Base-by-base conservation (phyloP, 1,140 invertebrate species). In the Steinernema khuongi region DNA sequence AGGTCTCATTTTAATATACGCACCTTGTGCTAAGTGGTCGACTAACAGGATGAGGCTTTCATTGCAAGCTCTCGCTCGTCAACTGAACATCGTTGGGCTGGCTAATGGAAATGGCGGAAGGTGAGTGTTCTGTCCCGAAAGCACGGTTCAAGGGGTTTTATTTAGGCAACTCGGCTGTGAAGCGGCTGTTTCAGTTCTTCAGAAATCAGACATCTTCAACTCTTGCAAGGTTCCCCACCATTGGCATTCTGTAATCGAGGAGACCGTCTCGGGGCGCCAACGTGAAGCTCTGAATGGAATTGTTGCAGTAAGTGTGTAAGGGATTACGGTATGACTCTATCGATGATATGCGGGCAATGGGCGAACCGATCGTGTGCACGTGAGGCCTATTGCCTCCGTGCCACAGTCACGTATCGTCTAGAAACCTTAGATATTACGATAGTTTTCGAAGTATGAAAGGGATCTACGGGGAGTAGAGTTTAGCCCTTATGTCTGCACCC, bases 121-220 rank as follows among this genome's bases (percentile, higher is more conserved):
- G 80, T 82, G 36, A 75, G 76, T 75, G 22, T 14, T 72, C 28
- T 77, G 26, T n/a, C n/a, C 1, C 17, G 68, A 26, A 18, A 29
- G 17, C 22, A 29, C 17, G 71, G 71, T 4, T 19, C 1, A 31
- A 74, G 1, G 4, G 31, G 26, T n/a, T 7, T 29, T 7, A 68
- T 83, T 79, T 44, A 82, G 80, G 44, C 80, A 81, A 31, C 72
- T 81, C 14, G 80, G 80, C 18, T 81, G 80, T 69, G 80, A 81
- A 60, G 43, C 79, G 19, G 73, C 74, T n/a, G 72, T 82, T 7
- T 30, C 66, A n/a, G 74, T 77, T 17, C 43, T 81, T 30, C 44
- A 73, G 68, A 31, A 43, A 4, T 81, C 80, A 31, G 68, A 74
- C 28, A 71, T 74, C 31, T 80, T 32, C n/a, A 50, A 66, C 32